Percentiles rank a stretch among this genome's conserved stretches.
Conservation (phyloP, 2,888 invertebrate species). For the Amblyjoppa fuscipennis region DNA sequence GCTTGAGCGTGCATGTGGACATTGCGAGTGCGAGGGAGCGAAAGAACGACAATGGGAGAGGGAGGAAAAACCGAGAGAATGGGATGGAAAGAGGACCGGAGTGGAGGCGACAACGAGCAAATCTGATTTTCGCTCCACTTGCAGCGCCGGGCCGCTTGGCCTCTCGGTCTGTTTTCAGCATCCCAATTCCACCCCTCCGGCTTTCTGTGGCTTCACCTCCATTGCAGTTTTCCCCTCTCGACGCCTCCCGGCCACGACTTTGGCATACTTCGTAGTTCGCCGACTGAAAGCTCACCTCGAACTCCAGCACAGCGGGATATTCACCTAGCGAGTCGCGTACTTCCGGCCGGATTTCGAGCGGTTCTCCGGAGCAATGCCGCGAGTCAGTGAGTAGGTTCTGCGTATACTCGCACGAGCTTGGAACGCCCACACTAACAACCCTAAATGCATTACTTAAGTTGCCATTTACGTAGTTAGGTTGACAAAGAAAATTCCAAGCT, state of each 20-base stretch:
- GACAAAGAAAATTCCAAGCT: neutral
- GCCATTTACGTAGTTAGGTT: neutral
- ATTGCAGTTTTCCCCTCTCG: constrained; percentile 33
- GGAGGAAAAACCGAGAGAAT: constrained; percentile 60
- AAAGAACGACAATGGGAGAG: constrained; percentile 65
- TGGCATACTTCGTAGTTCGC: constrained; percentile 79
- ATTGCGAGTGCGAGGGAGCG: constrained; percentile 54
- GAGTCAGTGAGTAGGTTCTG: neutral
- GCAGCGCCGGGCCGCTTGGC: constrained; percentile 73
- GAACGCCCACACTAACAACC: neutral
- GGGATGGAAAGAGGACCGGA: constrained; percentile 67
- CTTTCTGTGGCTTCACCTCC: constrained; percentile 15
- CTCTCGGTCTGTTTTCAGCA: constrained; percentile 56
- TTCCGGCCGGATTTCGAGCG: constrained; percentile 1
- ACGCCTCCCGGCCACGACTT: constrained; percentile 76
- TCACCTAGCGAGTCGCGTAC: constrained; percentile 26
- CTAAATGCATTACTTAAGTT: neutral
- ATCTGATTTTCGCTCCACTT: constrained; percentile 84
- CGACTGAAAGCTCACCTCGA: constrained; percentile 71
- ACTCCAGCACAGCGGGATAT: constrained; percentile 2
- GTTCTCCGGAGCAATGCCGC: neutral
- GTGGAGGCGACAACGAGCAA: constrained; percentile 84
- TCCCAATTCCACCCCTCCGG: constrained; percentile 20
- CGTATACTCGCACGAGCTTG: neutral
- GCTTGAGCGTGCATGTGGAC: constrained; percentile 42